These are phyloP conservation scores for Melanerpes aurifrons DNA, from an alignment of 2,113 vertebrate species.

Conservation along the genomic window DNA sequence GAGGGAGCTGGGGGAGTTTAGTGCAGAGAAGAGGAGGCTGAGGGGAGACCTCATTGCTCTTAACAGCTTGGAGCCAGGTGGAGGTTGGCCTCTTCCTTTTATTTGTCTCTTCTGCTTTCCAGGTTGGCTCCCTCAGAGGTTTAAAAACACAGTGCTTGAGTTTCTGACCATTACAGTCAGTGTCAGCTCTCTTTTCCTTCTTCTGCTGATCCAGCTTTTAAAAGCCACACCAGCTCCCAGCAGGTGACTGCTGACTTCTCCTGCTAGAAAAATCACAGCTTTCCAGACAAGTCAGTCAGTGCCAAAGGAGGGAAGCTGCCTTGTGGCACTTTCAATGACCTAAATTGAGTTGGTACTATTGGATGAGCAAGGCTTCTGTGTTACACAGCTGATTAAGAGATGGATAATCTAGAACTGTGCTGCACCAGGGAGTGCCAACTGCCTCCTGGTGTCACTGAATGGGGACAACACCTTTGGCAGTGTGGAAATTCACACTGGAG, in stretches of 20 bases:
- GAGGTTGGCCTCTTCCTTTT: too few relatives aligned
- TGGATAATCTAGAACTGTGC: constrained; percentile 25
- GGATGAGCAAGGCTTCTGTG: neutral
- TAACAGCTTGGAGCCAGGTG: too few relatives aligned
- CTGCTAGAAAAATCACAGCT: neutral
- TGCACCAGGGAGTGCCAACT: neutral
- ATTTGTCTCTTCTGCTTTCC: neutral
- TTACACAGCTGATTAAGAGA: constrained; percentile 45
- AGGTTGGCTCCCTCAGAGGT: neutral
- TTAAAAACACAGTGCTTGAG: neutral
- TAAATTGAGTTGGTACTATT: constrained; percentile 21
- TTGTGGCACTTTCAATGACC: constrained; percentile 44
- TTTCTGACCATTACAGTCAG: constrained; percentile 22
- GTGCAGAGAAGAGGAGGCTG: too few relatives aligned
- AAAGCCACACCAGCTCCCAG: constrained; percentile 1
- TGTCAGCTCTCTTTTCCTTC: constrained; percentile 24
- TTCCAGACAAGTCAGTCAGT: constrained; percentile 22
- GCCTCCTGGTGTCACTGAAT: constrained; percentile 20
- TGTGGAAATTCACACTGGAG: neutral
- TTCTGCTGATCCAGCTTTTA: constrained; percentile 35
- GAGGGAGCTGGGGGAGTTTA: too few relatives aligned
- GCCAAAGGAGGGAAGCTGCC: constrained; percentile 11
- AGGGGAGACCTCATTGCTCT: too few relatives aligned
- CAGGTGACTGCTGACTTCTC: constrained; percentile 31
- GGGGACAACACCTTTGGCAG: constrained; percentile 10